A percentile compares a stretch with the other conserved stretches of the same genome.
These are phyloP conservation scores for Drosophila algonquin DNA, from an alignment of 2,888 invertebrate species.

Conservation along the genomic window DNA sequence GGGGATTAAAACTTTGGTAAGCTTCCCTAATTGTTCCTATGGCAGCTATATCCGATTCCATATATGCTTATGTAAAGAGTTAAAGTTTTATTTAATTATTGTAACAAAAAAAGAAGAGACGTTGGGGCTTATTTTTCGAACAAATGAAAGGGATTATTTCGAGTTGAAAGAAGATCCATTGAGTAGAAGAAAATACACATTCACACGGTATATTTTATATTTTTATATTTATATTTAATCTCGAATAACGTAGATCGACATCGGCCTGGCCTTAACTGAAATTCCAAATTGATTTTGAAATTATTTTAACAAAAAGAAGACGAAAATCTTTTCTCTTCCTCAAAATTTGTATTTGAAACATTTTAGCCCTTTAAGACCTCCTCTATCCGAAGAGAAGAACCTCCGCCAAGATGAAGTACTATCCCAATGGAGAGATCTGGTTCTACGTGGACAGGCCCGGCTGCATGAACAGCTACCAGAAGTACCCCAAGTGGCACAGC, in stretches of 20 bases:
- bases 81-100: background rate
- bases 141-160: too few species aligned
- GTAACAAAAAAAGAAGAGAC: background rate
- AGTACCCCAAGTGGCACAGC: constrained; percentile 50
- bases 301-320: background rate
- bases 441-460: constrained; percentile 66
- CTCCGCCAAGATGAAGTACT: constrained; percentile 62
- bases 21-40: background rate
- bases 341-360: constrained; percentile 2
- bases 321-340: background rate
- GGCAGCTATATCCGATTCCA: background rate
- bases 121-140: too few species aligned
- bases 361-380: background rate
- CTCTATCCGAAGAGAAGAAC: too few species aligned
- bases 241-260: too few species aligned
- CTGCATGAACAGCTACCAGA: constrained; percentile 59
- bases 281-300: background rate
- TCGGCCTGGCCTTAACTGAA: too few species aligned
- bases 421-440: constrained; percentile 59
- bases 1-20: background rate
- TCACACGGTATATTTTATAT: too few species aligned
- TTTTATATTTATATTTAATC: too few species aligned
- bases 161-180: too few species aligned
- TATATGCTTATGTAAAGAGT: background rate
- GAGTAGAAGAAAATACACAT: too few species aligned